phyloP scores from a whole-genome alignment of 2,113 vertebrate genomes.

The Glaucomys volans region DNA sequence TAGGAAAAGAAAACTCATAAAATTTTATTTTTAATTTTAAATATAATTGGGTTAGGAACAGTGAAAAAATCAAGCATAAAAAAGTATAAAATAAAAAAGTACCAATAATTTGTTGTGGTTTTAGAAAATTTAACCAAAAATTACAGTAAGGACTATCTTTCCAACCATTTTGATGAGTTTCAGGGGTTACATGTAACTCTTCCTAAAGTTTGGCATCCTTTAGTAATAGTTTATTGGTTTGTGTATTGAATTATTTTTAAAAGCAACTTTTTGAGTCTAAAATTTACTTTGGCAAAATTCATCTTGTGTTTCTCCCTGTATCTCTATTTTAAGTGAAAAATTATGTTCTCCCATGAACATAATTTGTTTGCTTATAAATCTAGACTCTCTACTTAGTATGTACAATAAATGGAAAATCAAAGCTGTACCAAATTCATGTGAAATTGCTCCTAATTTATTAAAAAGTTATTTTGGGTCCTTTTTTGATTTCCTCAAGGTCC shows the following conservation, averaged over 20 bases:
- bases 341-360: neutral
- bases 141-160: neutral
- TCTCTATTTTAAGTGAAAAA: slow-evolving; percentile 29
- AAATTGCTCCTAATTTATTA: neutral
- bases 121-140: neutral
- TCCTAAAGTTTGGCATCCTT: neutral
- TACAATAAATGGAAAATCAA: neutral
- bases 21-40: slow-evolving; percentile 11
- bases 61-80: neutral
- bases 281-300: neutral
- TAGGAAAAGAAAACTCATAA: neutral
- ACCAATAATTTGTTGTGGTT: neutral
- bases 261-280: neutral
- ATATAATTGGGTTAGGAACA: neutral
- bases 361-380: neutral
- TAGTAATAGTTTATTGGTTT: neutral
- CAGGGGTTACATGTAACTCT: neutral
- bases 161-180: neutral
- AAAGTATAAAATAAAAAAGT: neutral
- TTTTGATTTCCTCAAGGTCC: neutral
- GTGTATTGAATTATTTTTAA: neutral
- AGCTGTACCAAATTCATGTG: neutral
- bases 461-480: neutral
- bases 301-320: neutral
- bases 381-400: neutral